A percentile compares a stretch with the other conserved stretches of the same genome.
Evolutionary conservation across 2,888 invertebrate genomes (phyloP).

Genomic region (Cheilosia scutellata): DNA sequence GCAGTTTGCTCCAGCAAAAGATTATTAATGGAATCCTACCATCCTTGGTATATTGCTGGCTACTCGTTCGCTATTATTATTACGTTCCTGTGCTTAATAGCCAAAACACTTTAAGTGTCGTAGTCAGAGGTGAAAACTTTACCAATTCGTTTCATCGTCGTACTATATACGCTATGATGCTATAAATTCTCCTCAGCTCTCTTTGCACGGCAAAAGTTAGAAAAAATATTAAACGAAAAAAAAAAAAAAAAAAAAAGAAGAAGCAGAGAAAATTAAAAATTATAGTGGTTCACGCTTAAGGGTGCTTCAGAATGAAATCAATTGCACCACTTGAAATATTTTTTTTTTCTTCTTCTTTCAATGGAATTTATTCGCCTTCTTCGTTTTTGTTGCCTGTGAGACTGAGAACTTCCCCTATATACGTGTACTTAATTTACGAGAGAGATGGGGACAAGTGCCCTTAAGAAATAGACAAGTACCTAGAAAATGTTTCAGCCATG

Average conservation of each 20-base stretch:
- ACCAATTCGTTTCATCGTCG: slow-evolving; percentile 65
- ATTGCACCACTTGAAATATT: slow-evolving; percentile 73
- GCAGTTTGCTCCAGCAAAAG: slow-evolving; percentile 12
- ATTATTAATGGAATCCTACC: slow-evolving; percentile 58
- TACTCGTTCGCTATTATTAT: slow-evolving; percentile 62
- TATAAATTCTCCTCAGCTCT: slow-evolving; percentile 52
- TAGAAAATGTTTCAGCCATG: slow-evolving; percentile 25
- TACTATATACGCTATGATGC: slow-evolving; percentile 47
- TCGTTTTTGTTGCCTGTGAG: background rate
- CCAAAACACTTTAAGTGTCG: slow-evolving; percentile 73
- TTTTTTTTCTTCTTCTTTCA: slow-evolving; percentile 36
- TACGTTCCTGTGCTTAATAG: slow-evolving; percentile 71
- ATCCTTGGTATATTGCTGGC: slow-evolving; percentile 55
- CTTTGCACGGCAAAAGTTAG: slow-evolving; percentile 27
- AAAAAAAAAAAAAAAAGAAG: background rate
- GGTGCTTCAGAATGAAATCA: slow-evolving; percentile 70
- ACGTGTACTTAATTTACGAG: slow-evolving; percentile 60
- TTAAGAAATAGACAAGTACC: slow-evolving; percentile 21
- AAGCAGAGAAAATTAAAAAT: slow-evolving; percentile 70
- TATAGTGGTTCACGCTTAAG: slow-evolving; percentile 74
- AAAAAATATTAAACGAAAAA: slow-evolving; percentile 37
- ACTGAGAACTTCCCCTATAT: slow-evolving; percentile 2
- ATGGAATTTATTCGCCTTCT: slow-evolving; percentile 30
- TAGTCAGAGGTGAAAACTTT: slow-evolving; percentile 73
- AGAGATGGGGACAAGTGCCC: slow-evolving; percentile 13